A percentile compares a stretch with the other conserved stretches of the same genome.
phyloP scores from a whole-genome alignment of 1,140 invertebrate genomes.

The Trichomalopsis sarcophagae region DNA sequence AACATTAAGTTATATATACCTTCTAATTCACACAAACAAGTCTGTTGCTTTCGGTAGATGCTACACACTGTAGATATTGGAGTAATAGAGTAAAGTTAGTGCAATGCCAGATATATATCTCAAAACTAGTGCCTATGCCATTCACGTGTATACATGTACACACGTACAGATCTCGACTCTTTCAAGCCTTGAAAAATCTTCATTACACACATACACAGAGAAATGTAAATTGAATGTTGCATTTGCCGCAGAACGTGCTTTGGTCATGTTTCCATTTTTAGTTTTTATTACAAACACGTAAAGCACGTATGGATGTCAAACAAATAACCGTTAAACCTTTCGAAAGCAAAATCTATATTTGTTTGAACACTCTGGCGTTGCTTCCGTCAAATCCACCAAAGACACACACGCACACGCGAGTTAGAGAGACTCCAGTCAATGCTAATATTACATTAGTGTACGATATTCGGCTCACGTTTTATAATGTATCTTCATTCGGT shows the following conservation, averaged over 20 bases:
- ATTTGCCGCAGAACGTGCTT: constrained; percentile 22
- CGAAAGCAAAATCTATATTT: constrained; percentile 2
- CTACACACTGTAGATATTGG: constrained; percentile 31
- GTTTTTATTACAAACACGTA: constrained; percentile 38
- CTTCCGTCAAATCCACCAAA: constrained; percentile 27
- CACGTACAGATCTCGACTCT: background rate
- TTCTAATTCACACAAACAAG: background rate
- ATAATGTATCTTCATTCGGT: background rate
- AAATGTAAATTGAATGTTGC: constrained; percentile 17
- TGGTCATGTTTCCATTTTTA: constrained; percentile 34
- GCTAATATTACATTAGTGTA: constrained; percentile 15
- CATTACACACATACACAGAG: background rate
- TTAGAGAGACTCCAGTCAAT: constrained; percentile 24
- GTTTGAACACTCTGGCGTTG: constrained; percentile 2
- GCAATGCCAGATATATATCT: constrained; percentile 14
- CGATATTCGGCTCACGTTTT: background rate
- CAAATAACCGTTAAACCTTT: constrained; percentile 17
- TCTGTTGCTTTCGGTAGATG: constrained; percentile 43
- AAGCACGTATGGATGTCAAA: constrained; percentile 42
- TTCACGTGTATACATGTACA: background rate
- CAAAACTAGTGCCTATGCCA: background rate
- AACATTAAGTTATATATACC: background rate
- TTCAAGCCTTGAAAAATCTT: background rate
- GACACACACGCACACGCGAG: background rate
- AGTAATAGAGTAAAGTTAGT: constrained; percentile 37